Base-by-base conservation (phyloP, 2,797 vertebrate genomes). In the Esox lucius region DNA sequence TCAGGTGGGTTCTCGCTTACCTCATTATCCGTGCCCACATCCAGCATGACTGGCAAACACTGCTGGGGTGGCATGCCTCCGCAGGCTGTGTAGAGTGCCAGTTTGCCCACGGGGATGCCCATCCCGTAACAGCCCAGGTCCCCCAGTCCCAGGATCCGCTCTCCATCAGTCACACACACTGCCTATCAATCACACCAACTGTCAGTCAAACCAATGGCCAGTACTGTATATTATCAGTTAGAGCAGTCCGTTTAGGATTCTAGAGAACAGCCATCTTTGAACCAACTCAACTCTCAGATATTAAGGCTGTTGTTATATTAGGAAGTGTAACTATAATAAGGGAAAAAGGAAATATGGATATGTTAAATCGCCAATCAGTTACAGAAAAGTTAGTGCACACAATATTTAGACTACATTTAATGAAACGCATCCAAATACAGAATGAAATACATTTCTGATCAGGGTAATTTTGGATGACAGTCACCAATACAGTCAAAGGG, bases 101-200 rank as follows among this genome's bases (percentile, higher is more conserved):
- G 86, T 90, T 99, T 99, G 35, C 98, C 98, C 81, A 99, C 97
- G 1, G 98, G 98, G 90, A 99, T 99, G 78, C 98, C 98, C 98
- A 99, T 99, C 28, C 98, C 98, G 39, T 97, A 93, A 84, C 96
- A 96, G 78, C 98, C 98, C 79, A 99, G 95, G 89, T 99, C 98
- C 80, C 98, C 98, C 73, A 99, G 93, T 46, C 98, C 98, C 80
- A 99, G 95, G 86, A 99, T 99, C 80, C 98, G 94, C 83, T 99
- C 98, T 72, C 98, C 98, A 1, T 99, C 98, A 0, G 98, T 99
- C 86, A 99, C 94, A 76, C 98, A 98, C 80, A 99, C 85, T 61
- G 97, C 97, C 98, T 99, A 85, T 59, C 26, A 83, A 85, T 65
- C 31, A 70, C 46, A 70, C n/a, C 35, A 81, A 59, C 11, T 64